Conservation (phyloP, 2,113 vertebrate genomes). For the Anarhynchus alexandrinus region DNA sequence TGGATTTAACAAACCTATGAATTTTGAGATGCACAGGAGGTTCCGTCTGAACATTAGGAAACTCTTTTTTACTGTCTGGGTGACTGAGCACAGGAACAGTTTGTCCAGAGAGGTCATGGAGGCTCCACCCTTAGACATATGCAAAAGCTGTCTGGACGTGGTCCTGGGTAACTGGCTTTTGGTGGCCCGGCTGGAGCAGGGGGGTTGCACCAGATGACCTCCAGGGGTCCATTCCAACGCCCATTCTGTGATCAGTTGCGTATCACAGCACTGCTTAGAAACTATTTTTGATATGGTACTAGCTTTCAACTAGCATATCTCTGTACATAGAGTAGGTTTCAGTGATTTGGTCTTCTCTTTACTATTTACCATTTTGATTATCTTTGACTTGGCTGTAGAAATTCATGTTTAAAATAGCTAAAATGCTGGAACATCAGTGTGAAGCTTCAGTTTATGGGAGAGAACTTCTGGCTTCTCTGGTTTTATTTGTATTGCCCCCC, state of each 20-base stretch:
- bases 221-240: not conserved
- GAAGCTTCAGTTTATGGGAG: not conserved
- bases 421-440: not conserved
- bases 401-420: not conserved
- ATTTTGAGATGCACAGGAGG: not conserved
- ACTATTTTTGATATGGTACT: not conserved
- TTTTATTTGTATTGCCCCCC: not conserved
- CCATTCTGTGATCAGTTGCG: not conserved
- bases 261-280: not conserved
- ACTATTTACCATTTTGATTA: not conserved
- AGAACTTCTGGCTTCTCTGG: not conserved
- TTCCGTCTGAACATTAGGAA: not conserved
- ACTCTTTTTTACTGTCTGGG: not conserved
- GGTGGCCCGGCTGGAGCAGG: not conserved
- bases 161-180: not conserved
- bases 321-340: not conserved
- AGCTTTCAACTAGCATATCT: not conserved
- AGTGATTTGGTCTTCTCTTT: not conserved
- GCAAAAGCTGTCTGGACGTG: fast-evolving
- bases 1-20: not conserved
- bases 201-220: not conserved
- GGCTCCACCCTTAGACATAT: not conserved
- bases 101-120: not conserved
- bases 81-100: not conserved
- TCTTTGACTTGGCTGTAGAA: not conserved